Percentiles rank a stretch among this genome's conserved stretches.
Evolutionary conservation across 2,888 invertebrate species (phyloP).

Genomic region (Lycocerus yunnanus): DNA sequence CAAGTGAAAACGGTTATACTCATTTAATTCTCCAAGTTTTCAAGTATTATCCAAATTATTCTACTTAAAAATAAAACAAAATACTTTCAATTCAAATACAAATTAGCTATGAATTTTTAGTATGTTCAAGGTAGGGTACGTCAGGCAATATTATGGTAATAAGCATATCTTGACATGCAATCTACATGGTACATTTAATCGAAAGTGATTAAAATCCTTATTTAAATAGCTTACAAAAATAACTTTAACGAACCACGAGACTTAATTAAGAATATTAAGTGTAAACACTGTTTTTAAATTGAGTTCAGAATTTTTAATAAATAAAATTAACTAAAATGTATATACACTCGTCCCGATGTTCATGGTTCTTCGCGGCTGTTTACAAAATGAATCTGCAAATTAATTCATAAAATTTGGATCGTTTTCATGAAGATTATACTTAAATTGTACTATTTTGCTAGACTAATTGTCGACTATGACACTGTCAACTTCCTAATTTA

Average conservation of each 20-base stretch:
- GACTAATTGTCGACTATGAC: too few species aligned
- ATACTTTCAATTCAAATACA: neutral
- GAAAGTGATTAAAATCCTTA: conserved; percentile 23
- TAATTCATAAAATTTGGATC: neutral
- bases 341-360: neutral
- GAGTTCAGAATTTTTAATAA: conserved; percentile 6
- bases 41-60: neutral
- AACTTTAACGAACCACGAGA: conserved; percentile 10
- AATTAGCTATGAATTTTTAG: conserved; percentile 2
- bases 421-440: neutral
- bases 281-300: conserved; percentile 8
- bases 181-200: conserved; percentile 29
- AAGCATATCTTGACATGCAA: conserved; percentile 39
- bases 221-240: conserved; percentile 22
- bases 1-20: neutral
- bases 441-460: neutral
- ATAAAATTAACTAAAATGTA: conserved; percentile 1
- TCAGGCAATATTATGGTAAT: conserved; percentile 23
- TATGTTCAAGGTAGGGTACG: conserved; percentile 11
- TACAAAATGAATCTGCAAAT: neutral
- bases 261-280: conserved; percentile 17
- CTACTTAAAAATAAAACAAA: neutral
- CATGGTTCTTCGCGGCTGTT: neutral
- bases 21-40: neutral
- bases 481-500: too few species aligned